Percentiles rank a stretch among this genome's conserved stretches.
Conservation (phyloP, 2,797 vertebrate species). For the Tinamus major region DNA sequence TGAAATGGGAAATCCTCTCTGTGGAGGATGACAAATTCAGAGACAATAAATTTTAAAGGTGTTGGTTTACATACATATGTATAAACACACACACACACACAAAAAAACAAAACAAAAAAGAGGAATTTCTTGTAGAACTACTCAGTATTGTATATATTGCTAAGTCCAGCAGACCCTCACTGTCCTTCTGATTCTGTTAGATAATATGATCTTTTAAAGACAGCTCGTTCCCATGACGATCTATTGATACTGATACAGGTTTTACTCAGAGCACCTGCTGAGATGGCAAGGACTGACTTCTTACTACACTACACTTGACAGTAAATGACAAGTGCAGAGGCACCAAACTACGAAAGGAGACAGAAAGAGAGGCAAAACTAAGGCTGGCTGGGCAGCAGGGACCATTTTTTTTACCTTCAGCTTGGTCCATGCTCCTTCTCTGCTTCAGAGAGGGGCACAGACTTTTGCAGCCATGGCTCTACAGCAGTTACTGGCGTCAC, state of each 20-base stretch:
- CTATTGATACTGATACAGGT: background rate
- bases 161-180: background rate
- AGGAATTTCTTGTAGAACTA: background rate
- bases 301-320: background rate
- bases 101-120: too few species aligned
- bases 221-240: rapidly evolving
- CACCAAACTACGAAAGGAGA: background rate
- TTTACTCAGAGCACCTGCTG: background rate
- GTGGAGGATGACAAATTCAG: background rate
- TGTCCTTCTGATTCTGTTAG: background rate
- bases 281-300: background rate
- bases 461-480: background rate
- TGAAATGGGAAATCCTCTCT: background rate
- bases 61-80: background rate
- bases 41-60: background rate
- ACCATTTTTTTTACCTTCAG: background rate
- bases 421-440: background rate
- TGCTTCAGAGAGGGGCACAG: background rate
- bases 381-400: background rate
- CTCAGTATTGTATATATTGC: background rate
- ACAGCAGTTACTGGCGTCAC: rapidly evolving
- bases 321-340: rapidly evolving
- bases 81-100: too few species aligned
- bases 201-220: background rate
- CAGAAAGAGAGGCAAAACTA: background rate